Percentiles rank a stretch among this genome's conserved stretches.
phyloP scores from a whole-genome alignment of 2,888 invertebrate genomes.

The Argyra leucocephala region DNA sequence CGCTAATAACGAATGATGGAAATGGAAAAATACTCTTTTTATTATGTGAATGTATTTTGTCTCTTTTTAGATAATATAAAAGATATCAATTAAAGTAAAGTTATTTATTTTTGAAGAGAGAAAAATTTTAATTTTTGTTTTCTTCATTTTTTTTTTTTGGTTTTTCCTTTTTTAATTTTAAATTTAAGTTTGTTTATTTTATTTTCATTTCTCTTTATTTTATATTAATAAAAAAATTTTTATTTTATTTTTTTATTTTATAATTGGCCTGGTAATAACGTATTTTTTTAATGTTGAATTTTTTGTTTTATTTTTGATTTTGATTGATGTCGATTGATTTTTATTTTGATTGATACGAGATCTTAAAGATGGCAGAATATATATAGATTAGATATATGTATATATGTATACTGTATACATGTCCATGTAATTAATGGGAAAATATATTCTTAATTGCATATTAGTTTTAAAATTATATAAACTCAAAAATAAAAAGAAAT shows the following conservation, averaged over 20 bases:
- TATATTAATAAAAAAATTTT: background rate
- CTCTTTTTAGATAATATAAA: too few relatives aligned
- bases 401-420: too few relatives aligned
- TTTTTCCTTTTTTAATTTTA: too few relatives aligned
- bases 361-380: background rate
- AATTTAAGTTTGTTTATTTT: too few relatives aligned
- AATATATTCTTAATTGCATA: background rate
- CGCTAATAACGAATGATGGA: background rate
- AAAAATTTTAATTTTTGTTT: background rate
- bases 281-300: background rate
- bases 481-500: background rate
- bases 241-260: background rate
- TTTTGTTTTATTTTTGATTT: background rate
- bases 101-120: too few relatives aligned
- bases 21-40: background rate
- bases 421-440: slow-evolving; percentile 3
- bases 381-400: too few relatives aligned
- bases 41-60: background rate
- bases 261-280: background rate
- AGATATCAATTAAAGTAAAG: too few relatives aligned
- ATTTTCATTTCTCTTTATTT: too few relatives aligned
- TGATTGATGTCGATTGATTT: slow-evolving; percentile 1
- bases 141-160: background rate
- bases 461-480: background rate
- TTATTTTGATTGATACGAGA: background rate